phyloP scores from a whole-genome alignment of 2,888 invertebrate species.

The Arge pagana region DNA sequence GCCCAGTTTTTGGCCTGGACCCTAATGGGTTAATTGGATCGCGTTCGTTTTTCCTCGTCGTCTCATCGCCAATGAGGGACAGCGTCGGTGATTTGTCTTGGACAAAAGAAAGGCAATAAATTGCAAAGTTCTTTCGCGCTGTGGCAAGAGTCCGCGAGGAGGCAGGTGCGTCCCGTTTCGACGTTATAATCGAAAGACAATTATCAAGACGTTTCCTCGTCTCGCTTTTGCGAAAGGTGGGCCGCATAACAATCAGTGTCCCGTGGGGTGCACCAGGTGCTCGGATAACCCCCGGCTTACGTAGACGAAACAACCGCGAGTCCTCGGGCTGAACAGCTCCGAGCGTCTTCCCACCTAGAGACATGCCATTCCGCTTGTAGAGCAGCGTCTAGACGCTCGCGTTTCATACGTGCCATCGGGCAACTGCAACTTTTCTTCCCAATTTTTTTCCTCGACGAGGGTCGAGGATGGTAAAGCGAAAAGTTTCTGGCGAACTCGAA shows the following conservation, averaged over 20 bases:
- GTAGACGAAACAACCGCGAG: slow-evolving; percentile 37
- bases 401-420: slow-evolving; percentile 13
- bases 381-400: slow-evolving; percentile 12
- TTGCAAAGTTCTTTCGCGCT: slow-evolving; percentile 11
- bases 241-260: slow-evolving; percentile 55
- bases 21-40: too few relatives aligned
- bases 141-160: neutral
- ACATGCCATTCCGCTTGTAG: neutral
- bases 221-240: slow-evolving; percentile 30
- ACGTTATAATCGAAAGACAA: slow-evolving; percentile 25
- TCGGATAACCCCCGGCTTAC: slow-evolving; percentile 53
- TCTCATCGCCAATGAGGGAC: neutral
- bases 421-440: slow-evolving; percentile 7
- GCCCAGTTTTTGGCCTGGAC: too few relatives aligned
- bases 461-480: too few relatives aligned
- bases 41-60: neutral
- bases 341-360: slow-evolving; percentile 24
- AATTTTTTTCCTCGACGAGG: too few relatives aligned
- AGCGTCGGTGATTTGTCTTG: neutral
- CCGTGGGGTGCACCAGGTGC: slow-evolving; percentile 57
- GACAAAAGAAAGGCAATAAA: slow-evolving; percentile 15
- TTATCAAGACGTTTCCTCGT: slow-evolving; percentile 20
- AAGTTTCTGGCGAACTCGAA: too few relatives aligned
- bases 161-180: slow-evolving; percentile 15
- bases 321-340: slow-evolving; percentile 36